Base-by-base conservation (phyloP, 2,797 vertebrate genomes). In the Glossophaga mutica region DNA sequence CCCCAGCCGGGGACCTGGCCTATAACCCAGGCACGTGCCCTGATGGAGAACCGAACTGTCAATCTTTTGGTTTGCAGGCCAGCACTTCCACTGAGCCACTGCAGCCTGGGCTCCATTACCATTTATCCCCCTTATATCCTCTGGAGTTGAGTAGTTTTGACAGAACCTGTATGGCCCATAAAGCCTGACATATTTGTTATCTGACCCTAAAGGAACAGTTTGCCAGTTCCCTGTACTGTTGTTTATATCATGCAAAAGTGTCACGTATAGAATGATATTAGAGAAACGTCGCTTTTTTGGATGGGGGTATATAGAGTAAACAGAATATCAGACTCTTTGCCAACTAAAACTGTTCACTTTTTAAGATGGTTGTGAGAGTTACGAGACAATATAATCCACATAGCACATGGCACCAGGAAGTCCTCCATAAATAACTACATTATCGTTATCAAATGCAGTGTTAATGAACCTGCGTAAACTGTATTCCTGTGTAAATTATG, bases 101-200 rank as follows among this genome's bases (percentile, higher is more conserved):
- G 12, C 6, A 15, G 14, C 29, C 29, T n/a, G 59, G 12, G 59
- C 59, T 15, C 59, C 59, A 65, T 65, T 65, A 65, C 59, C 59
- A n/a, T 65, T 65, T 59, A 59, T 59, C 57, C 59, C 14, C 29
- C 26, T 65, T 65, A 32, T n/a, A 65, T 65, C 59, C 14, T 65
- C 14, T 65, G 59, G 59, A 65, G 26, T 52, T 90, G 65, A 88
- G 12, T 78, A 88, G 55, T 44, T 71, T 50, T 3, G 73, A 4
- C 46, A 83, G 76, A 87, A 32, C 32, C 22, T 42, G 3, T 68
- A 24, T 52, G 22, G 50, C 11, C 8, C 42, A 44, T 11, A 78
- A 96, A 95, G 15, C 12, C n/a, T 88, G 67, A 84, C 83, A 79
- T 88, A 37, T 57, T 78, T 87, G 57, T 12, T 77, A 85, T 16